Evolutionary conservation across 1,140 invertebrate genomes (phyloP), one percentile per base, ranked within the genome.

Genomic region (Drosophila melanogaster): DNA sequence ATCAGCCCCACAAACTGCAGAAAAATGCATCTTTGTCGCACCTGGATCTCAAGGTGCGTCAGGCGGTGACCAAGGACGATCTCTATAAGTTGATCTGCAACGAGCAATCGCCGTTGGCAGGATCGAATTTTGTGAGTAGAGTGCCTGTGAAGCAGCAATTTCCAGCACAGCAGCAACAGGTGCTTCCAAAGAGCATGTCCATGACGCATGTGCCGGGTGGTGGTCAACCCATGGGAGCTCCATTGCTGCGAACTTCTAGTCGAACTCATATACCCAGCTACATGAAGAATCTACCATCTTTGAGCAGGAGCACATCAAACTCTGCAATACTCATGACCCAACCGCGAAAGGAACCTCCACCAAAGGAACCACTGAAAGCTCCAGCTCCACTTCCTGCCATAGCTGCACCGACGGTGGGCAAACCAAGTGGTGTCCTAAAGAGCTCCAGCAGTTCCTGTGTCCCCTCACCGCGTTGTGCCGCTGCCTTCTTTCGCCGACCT

Each of bases 31-130:
- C 91, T 8, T 40, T 92, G 22, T 92, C 91, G 10, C 91, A 92
- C 15, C 53, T 92, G 56, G 91, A 92, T 59, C 71, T 90, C 3
- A 90, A 90, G 55, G 90, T 92, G 8, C 70, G 86, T 3, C 90
- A 92, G 69, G 84, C 87, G 12, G 81, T 91, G n/a, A 91, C 89
- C 64, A 92, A 92, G 49, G 91, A 92, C 37, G 91, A 92, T 83
- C 77, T 92, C 49, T 92, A 92, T 55, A 92, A 92, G 24, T 60
- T 92, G n/a, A 92, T 92, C 2, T 92, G 91, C 58, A 92, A 91
- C 51, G 91, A 92, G 54, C 77, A 79, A 15, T 61, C 90, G 7
- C 51, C 58, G 0, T 73, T 81, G 4, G 14, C 55, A 11, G 55
- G 37, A 6, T 11, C 59, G 22, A 24, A 44, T 1, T 87, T 90